Percentiles rank a stretch among this genome's conserved stretches.
Evolutionary conservation across 2,113 vertebrate genomes (phyloP).

Genomic region (Hemibagrus wyckioides): DNA sequence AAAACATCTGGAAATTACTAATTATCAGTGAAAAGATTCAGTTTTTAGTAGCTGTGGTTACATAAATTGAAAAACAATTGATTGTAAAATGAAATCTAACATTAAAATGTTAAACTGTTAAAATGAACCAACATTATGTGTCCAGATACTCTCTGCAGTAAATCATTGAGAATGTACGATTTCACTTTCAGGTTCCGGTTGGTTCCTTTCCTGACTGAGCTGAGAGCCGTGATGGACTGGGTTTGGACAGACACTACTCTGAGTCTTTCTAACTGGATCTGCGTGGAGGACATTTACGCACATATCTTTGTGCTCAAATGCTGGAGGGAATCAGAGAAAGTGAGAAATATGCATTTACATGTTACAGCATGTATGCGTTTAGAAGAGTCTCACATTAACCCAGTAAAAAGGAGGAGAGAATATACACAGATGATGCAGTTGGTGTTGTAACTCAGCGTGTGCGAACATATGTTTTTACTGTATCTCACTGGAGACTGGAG

Average conservation of each 20-base stretch:
- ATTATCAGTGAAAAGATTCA: neutral
- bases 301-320: slow-evolving; percentile 91
- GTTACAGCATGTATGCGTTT: neutral
- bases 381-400: neutral
- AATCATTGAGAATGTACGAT: neutral
- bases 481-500: neutral
- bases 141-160: neutral
- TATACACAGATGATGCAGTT: neutral
- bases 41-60: neutral
- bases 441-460: neutral
- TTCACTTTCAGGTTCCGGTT: slow-evolving; percentile 79
- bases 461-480: neutral
- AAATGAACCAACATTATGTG: neutral
- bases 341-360: slow-evolving; percentile 57
- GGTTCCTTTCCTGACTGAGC: slow-evolving; percentile 86
- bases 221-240: slow-evolving; percentile 91
- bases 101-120: neutral
- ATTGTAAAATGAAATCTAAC: neutral
- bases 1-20: neutral
- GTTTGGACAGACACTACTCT: slow-evolving; percentile 91
- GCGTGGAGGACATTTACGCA: slow-evolving; percentile 89
- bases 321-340: slow-evolving; percentile 90
- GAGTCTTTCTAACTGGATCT: slow-evolving; percentile 91
- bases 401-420: neutral
- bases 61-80: too few relatives aligned